Evolutionary conservation across 1,140 invertebrate species (phyloP), one percentile per base, ranked within the genome.

Genomic region (Formica exsecta): DNA sequence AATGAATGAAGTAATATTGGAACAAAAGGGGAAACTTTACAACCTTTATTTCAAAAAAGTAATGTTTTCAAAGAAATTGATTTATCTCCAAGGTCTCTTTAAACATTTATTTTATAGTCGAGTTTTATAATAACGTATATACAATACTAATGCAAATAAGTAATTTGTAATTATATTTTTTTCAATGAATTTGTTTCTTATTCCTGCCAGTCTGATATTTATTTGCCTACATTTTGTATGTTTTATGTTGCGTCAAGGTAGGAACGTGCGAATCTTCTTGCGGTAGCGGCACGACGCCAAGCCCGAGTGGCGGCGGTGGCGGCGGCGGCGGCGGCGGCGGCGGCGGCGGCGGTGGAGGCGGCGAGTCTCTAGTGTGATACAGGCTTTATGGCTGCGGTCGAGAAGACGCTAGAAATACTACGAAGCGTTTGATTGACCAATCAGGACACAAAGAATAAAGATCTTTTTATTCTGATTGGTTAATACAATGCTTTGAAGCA

Each of bases 181-280:
- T 29, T 25, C 22, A 13, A 61, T 4, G 22, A 25, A 25, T 29
- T 25, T 61, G 25, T n/a, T 77, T 29, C 8, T 36, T 29, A n/a
- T 71, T 48, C 22, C 36, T 51, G 9, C 9, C 2, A 77, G 9
- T 54, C 8, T 70, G 44, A 29, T n/a, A 41, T 77, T 65, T 13
- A 25, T 6, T 70, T 25, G n/a, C 62, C 11, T 48, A 70, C 13
- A 25, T 62, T 61, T 54, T 74, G 25, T 13, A 16, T 38, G 16
- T 19, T 36, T 66, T n/a, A 8, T 16, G n/a, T 19, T 32, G 32
- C 32, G 11, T 66, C 36, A 61, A 95, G 94, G 93, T 95, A 36
- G 94, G 93, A 62, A 95, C 94, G 41, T 95, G 94, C 59, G 94
- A 95, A 62, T 95, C 94, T 29, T 95, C 94, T 0, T 95, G 94